phyloP scores from a whole-genome alignment of 2,113 vertebrate genomes.

The Orthonyx spaldingii region DNA sequence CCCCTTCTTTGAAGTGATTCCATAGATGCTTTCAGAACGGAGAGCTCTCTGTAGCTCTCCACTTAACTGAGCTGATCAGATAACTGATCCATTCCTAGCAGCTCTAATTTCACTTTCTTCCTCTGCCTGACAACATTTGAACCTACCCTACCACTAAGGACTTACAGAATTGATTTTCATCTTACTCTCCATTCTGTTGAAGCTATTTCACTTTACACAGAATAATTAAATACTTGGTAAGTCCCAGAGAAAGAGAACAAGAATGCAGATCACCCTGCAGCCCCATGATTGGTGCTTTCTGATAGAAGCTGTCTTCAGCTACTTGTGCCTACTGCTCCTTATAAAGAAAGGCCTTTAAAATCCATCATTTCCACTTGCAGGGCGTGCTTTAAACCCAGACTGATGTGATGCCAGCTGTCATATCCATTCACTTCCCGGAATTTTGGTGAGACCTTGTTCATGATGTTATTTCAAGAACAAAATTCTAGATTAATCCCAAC shows the following conservation, averaged over 20 bases:
- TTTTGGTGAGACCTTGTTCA: not conserved
- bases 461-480: not conserved
- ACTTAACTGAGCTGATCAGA: not conserved
- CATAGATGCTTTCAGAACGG: not conserved
- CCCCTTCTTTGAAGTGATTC: not conserved
- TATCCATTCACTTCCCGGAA: not conserved
- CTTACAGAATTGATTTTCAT: slow-evolving; percentile 33
- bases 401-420: not conserved
- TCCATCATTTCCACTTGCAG: not conserved
- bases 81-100: not conserved
- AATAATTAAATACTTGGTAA: slow-evolving; percentile 21
- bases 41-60: not conserved
- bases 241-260: slow-evolving; percentile 9
- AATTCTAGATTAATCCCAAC: not conserved
- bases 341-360: not conserved
- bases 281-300: not conserved
- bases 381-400: not conserved
- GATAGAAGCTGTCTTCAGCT: not conserved
- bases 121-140: slow-evolving; percentile 3
- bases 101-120: not conserved
- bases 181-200: not conserved
- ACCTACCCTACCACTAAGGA: slow-evolving; percentile 15
- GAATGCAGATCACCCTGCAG: not conserved
- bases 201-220: slow-evolving; percentile 25
- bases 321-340: not conserved